phyloP scores from a whole-genome alignment of 2,888 invertebrate genomes.

The Epicampocera succincta region DNA sequence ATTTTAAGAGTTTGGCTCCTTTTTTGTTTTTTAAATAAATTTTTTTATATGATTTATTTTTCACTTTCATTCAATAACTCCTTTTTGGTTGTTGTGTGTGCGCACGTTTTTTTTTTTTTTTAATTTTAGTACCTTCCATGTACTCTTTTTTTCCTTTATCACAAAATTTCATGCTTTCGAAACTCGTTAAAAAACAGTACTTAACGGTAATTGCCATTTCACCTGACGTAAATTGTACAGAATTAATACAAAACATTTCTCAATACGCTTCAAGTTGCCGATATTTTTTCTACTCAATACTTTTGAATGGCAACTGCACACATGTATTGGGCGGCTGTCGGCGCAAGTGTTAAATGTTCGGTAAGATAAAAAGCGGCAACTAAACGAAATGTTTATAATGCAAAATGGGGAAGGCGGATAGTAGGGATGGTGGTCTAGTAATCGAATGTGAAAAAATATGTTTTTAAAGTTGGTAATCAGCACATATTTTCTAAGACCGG shows the following conservation, averaged over 20 bases:
- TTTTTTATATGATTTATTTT: not conserved
- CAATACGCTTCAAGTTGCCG: slow-evolving; percentile 27
- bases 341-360: slow-evolving; percentile 3
- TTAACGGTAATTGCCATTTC: slow-evolving; percentile 60
- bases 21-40: not conserved
- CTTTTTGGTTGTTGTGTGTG: no score
- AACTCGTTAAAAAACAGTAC: slow-evolving; percentile 33
- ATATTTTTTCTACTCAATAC: not conserved
- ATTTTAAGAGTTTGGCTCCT: no score
- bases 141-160: not conserved
- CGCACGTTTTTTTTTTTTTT: no score
- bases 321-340: not conserved
- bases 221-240: slow-evolving; percentile 67
- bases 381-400: slow-evolving; percentile 39
- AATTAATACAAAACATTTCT: slow-evolving; percentile 64
- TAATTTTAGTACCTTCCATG: not conserved
- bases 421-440: slow-evolving; percentile 10
- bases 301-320: not conserved
- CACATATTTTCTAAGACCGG: no score
- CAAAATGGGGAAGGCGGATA: not conserved
- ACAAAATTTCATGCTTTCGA: not conserved
- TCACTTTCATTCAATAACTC: not conserved
- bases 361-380: slow-evolving; percentile 17
- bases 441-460: no score
- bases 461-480: no score